These are phyloP conservation scores for Enoplolaimus lenunculus DNA, from an alignment of 2,888 invertebrate genomes.

Conservation along the genomic window DNA sequence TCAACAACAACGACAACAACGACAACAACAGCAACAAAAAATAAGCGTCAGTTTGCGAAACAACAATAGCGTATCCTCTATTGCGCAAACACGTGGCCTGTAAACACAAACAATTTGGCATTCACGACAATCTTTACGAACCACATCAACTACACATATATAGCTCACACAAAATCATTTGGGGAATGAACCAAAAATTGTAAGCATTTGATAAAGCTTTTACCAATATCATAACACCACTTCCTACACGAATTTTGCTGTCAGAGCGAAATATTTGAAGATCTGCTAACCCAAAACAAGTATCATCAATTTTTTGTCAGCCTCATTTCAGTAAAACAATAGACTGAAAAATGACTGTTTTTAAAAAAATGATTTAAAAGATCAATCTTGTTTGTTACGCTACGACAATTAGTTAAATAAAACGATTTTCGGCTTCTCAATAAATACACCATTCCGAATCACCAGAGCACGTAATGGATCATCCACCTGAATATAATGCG, in stretches of 20 bases:
- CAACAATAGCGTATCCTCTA: not conserved
- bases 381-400: too few relatives aligned
- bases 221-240: not conserved
- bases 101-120: not conserved
- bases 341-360: too few relatives aligned
- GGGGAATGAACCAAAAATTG: too few relatives aligned
- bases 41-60: not conserved
- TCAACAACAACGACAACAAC: too few relatives aligned
- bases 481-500: not conserved
- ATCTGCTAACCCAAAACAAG: not conserved
- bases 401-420: not conserved
- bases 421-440: not conserved
- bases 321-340: too few relatives aligned
- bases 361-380: too few relatives aligned
- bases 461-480: not conserved
- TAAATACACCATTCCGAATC: not conserved
- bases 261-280: not conserved
- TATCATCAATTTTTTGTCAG: not conserved
- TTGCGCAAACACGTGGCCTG: not conserved
- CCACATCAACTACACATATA: too few relatives aligned
- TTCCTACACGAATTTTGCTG: not conserved
- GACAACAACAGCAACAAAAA: not conserved
- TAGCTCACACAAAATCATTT: too few relatives aligned
- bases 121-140: too few relatives aligned
- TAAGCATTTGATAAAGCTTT: not conserved